Base-by-base conservation (phyloP, 2,888 invertebrate genomes). In the Agrochola litura region DNA sequence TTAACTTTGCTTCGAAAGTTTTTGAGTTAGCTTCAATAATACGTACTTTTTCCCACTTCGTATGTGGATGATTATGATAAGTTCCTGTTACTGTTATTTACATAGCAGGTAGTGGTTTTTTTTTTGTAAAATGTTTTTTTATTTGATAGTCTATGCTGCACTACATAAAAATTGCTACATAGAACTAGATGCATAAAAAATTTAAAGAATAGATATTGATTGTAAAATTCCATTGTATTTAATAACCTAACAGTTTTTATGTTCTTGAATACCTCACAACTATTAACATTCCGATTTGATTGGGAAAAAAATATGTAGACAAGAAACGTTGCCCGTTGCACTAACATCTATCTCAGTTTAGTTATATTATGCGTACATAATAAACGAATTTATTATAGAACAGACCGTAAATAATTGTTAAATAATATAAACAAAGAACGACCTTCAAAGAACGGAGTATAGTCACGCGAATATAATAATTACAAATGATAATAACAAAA, bases 361-460 rank as follows among this genome's bases (percentile, higher is more conserved):
- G 10, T 46, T 43, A 37, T 43, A 37, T 56, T 56, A 56, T n/a
- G 22, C 22, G 41, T 41, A 22, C 0, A 30, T 54, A 37, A 54
- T 37, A 67, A 65, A 41, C 16, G 1, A 71, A 72, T 54, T 37
- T 63, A 58, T 61, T 60, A 56, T 49, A 67, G n/a, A 76, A 86
- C 68, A 49, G 22, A 69, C 71, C 78, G 30, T 80, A 68, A 77
- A 79, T 74, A 88, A 84, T 84, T 49, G 54, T 72, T 75, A 72
- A 77, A 86, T 73, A 76, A 81, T 22, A 86, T 68, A 84, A 85
- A 88, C 87, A 88, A 84, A 81, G 70, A 60, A 63, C 71, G 86
- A 77, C 89, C 90, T 90, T 85, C 82, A 79, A 43, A 71, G n/a
- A 73, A 68, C 79, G n/a, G 41, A 73, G 19, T 60, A 63, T 37